phyloP scores from a whole-genome alignment of 2,113 vertebrate species.

The Solea senegalensis region DNA sequence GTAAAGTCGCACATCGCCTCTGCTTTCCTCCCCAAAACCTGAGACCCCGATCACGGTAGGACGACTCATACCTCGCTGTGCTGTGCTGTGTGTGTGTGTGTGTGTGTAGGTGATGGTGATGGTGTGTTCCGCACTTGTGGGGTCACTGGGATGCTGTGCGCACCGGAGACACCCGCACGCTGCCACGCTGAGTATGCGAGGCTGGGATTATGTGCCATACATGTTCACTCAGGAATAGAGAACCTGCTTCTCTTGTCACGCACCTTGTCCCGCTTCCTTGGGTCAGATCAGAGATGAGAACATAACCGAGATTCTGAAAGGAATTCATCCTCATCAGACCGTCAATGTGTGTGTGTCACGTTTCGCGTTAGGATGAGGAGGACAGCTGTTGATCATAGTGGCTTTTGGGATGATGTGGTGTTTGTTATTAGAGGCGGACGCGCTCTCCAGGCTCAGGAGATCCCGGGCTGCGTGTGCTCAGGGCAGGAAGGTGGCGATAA shows the following conservation, averaged over 20 bases:
- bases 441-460: constrained; percentile 15
- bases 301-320: too few relatives aligned
- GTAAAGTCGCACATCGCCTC: constrained; percentile 43
- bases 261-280: too few relatives aligned
- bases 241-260: not conserved
- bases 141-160: constrained; percentile 29
- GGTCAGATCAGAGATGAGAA: too few relatives aligned
- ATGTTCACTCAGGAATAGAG: not conserved
- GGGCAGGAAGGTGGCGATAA: constrained; percentile 25
- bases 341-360: too few relatives aligned
- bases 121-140: constrained; percentile 33
- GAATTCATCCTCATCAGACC: too few relatives aligned
- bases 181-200: constrained; percentile 5
- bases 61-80: not conserved
- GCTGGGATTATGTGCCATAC: not conserved
- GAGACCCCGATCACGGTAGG: constrained; percentile 57
- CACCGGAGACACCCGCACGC: constrained; percentile 19
- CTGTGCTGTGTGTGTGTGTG: not conserved
- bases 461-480: constrained; percentile 27
- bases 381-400: constrained; percentile 35
- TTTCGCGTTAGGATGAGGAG: not conserved
- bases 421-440: not conserved
- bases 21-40: constrained; percentile 3
- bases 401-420: not conserved
- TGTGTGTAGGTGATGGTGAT: too few relatives aligned